A percentile compares a stretch with the other conserved stretches of the same genome.
Conservation (phyloP, 1,140 invertebrate genomes). For the Bacillus rossius region DNA sequence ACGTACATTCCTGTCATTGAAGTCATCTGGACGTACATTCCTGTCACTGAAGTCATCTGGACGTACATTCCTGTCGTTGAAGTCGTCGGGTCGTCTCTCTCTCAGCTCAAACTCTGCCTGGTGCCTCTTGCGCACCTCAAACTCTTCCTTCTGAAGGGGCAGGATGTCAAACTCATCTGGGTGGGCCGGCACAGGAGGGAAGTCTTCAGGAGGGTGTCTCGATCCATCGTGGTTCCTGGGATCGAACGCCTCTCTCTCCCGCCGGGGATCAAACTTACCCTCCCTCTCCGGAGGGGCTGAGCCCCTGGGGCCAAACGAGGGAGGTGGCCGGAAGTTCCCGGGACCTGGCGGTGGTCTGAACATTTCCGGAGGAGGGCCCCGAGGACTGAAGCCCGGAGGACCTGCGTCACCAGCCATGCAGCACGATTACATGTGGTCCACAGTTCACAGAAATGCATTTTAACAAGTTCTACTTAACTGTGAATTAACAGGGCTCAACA, state of each 20-base stretch:
- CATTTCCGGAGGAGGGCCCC: conserved; percentile 20
- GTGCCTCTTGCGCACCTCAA: conserved; percentile 24
- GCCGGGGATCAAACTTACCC: background rate
- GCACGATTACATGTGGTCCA: too few species aligned
- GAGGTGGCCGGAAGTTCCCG: background rate
- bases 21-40: conserved; percentile 23
- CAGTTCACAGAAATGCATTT: too few species aligned
- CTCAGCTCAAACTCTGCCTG: conserved; percentile 32
- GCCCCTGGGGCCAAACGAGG: background rate
- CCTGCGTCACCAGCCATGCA: too few species aligned
- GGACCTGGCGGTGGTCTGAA: background rate
- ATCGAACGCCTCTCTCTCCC: background rate
- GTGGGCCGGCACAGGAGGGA: conserved; percentile 4
- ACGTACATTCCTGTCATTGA: conserved; percentile 19
- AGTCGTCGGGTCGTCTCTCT: conserved; percentile 39
- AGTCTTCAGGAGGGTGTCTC: background rate
- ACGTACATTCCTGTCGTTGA: conserved; percentile 23
- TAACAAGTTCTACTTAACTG: too few species aligned
- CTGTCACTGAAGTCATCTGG: conserved; percentile 26
- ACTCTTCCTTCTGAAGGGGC: conserved; percentile 20
- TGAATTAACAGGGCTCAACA: too few species aligned
- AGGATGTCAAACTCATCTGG: conserved; percentile 14
- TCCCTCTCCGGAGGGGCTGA: background rate
- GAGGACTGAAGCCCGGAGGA: conserved; percentile 30
- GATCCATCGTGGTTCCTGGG: background rate